Conservation (phyloP, 1,140 invertebrate species). For the Rhagoletis zephyria region DNA sequence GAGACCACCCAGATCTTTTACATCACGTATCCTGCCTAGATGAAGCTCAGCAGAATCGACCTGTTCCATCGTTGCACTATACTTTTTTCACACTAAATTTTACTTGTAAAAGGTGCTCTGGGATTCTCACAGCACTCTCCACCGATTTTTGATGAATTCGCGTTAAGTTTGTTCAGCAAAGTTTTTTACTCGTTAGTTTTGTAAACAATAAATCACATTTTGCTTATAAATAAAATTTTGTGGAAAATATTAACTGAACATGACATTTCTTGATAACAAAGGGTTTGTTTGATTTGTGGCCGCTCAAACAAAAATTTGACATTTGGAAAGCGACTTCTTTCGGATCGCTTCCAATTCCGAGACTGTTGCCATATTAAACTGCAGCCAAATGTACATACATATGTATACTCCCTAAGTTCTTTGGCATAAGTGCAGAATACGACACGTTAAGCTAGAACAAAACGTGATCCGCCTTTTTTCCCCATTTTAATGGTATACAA, state of each 20-base stretch:
- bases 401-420: too few species aligned
- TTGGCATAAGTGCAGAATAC: too few species aligned
- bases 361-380: not conserved
- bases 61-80: slow-evolving; percentile 67
- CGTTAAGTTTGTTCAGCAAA: slow-evolving; percentile 45
- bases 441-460: too few species aligned
- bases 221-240: slow-evolving; percentile 57
- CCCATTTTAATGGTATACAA: too few species aligned
- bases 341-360: not conserved
- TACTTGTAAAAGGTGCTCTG: slow-evolving; percentile 52
- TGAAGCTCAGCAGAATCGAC: slow-evolving; percentile 71
- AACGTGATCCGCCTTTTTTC: too few species aligned
- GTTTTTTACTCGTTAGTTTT: slow-evolving; percentile 52
- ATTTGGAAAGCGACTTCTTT: slow-evolving; percentile 26
- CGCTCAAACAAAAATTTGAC: slow-evolving; percentile 46
- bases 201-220: slow-evolving; percentile 58
- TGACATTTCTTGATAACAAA: slow-evolving; percentile 56
- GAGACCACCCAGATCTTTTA: slow-evolving; percentile 66
- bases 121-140: slow-evolving; percentile 16
- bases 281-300: slow-evolving; percentile 52
- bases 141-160: slow-evolving; percentile 39
- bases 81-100: slow-evolving; percentile 59
- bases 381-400: not conserved
- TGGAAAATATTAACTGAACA: slow-evolving; percentile 54
- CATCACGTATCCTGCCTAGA: slow-evolving; percentile 71